Evolutionary conservation across 2,888 invertebrate genomes (phyloP), one percentile per base, ranked within the genome.

Genomic region (Crepidodera aurea): DNA sequence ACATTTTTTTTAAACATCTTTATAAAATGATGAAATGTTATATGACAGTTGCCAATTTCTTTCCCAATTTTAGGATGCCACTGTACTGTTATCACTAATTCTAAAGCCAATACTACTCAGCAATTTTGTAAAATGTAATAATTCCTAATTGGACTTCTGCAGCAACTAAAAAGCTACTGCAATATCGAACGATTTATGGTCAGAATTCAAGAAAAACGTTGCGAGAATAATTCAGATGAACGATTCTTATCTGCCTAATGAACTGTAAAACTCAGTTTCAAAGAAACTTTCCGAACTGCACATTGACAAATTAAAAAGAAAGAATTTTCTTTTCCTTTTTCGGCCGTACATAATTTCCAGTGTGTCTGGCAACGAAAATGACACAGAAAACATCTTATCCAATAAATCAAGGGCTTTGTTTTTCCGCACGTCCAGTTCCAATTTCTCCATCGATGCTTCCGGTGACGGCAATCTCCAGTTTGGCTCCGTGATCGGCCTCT

Each of bases 401-500:
- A 71, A 74, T 73, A 74, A 75, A 75, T 73, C 73, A 72, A 69
- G 71, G 64, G 71, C 73, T 73, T 73, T 73, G 75, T 77, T 78
- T 78, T 77, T 76, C 78, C 75, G 75, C 78, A 77, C 77, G 78
- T 74, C 76, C 73, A 73, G 70, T 74, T 75, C 74, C 75, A 75
- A 75, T 77, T 75, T 75, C 72, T 70, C 70, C 73, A 71, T 73
- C 73, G 73, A 73, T 75, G 74, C 73, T 72, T 72, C 72, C 72
- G 71, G 71, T 66, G 70, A 71, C 70, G 73, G 72, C 74, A 75
- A 75, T 75, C 74, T 75, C 71, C 63, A 72, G 70, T 70, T 55
- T 71, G 69, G 68, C 70, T 71, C 64, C 72, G 73, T 75, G 76
- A 76, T 76, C 75, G 75, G 71, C 74, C 75, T 74, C 75, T 64